Evolutionary conservation across 1,140 invertebrate species (phyloP), one percentile per base, ranked within the genome.

Genomic region (Papilio dardanus): DNA sequence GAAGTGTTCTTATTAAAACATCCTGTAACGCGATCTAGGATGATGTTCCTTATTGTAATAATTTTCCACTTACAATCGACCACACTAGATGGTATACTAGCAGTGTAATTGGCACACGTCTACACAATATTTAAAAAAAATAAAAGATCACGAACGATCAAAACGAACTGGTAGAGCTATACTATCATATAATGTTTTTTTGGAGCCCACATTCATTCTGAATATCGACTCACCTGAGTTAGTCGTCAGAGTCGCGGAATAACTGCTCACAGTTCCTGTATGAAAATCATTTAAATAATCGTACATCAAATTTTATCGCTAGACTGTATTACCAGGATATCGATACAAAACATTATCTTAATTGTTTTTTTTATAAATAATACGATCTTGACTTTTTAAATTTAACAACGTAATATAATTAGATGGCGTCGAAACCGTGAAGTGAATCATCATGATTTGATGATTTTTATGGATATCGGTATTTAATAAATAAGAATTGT

Each of bases 271-370:
- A 62, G 10, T 62, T 28, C 12, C 21, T 62, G 24, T 62, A 28
- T 28, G 54, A 28, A 62, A 62, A 16, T 28, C 54, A 62, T 14
- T 62, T 62, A 62, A 62, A 62, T 62, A 62, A 62, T 62, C 54
- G 30, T 14, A 62, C 24, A 62, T 62, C 24, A 62, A 16, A 62
- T 62, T 62, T 62, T 62, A 62, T 62, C 54, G 24, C 24, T 8
- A 54, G 7, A 3, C 10, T 28, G 14, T 14, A 62, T 30, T 62
- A 16, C 24, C 5, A 62, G 10, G 54, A 62, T 62, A 62, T 62
- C 54, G 54, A 62, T 62, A 62, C 1, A 62, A 54, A 62, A 62
- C 12, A 28, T 62, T 62, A 62, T 62, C 54, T 62, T 62, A 62
- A 62, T 62, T 62, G 24, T 1, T 62, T 62, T 62, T n/a, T 62